Conservation (phyloP, 2,888 invertebrate genomes). For the Lucinisca nassula region DNA sequence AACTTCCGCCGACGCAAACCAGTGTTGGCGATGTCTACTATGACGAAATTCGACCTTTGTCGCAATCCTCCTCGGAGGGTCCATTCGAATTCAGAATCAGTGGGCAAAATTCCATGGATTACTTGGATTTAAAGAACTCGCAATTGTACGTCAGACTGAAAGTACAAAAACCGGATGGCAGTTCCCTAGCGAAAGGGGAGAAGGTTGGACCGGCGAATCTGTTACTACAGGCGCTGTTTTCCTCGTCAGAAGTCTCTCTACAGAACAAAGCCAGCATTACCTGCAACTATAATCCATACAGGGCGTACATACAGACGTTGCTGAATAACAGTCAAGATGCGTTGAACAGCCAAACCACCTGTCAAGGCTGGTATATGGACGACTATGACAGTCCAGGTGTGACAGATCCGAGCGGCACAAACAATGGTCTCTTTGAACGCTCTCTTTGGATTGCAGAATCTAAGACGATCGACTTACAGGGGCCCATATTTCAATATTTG, state of each 20-base stretch:
- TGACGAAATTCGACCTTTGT: conserved; percentile 27
- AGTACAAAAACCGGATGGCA: conserved; percentile 32
- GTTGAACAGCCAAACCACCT: conserved; percentile 30
- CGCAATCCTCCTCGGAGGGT: neutral
- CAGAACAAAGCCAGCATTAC: conserved; percentile 53
- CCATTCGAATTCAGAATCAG: conserved; percentile 44
- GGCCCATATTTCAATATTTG: conserved; percentile 54
- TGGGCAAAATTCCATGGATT: conserved; percentile 55
- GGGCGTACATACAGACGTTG: conserved; percentile 55
- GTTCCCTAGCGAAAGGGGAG: conserved; percentile 18
- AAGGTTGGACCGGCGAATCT: conserved; percentile 59
- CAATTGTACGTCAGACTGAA: conserved; percentile 37
- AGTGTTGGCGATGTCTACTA: conserved; percentile 33
- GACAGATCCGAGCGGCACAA: conserved; percentile 28
- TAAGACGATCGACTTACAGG: conserved; percentile 50
- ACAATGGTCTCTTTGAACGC: conserved; percentile 42
- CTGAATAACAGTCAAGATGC: conserved; percentile 46
- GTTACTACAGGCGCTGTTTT: conserved; percentile 55
- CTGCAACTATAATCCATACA: conserved; percentile 55
- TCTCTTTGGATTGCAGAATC: conserved; percentile 12
- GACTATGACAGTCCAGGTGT: conserved; percentile 35
- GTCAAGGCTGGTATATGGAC: conserved; percentile 49
- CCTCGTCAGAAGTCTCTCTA: conserved; percentile 50
- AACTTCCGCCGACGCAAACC: conserved; percentile 40
- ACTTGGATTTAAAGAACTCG: conserved; percentile 32